These are phyloP conservation scores for Pterocles burchelli DNA, from an alignment of 2,113 vertebrate species.

Conservation along the genomic window DNA sequence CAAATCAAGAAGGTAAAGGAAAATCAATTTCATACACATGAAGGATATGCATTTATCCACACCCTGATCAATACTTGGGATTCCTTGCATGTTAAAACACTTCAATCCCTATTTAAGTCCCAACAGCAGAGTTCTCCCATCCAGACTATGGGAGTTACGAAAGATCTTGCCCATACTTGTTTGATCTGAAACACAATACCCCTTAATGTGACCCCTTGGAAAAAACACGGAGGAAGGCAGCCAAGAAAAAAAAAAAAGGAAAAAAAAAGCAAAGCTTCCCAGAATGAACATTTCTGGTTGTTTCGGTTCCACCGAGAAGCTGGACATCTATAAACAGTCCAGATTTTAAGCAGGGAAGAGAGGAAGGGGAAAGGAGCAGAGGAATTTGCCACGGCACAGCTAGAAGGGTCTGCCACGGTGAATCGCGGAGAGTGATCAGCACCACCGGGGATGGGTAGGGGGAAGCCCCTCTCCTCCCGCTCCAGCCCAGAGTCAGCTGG, in stretches of 20 bases:
- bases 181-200: constrained; percentile 20
- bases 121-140: not conserved
- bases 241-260: not conserved
- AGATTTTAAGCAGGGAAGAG: not conserved
- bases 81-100: not conserved
- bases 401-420: not conserved
- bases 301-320: not conserved
- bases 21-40: not conserved
- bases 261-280: not conserved
- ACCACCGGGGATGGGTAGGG: too few species aligned
- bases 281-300: not conserved
- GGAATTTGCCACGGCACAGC: not conserved
- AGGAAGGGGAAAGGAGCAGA: not conserved
- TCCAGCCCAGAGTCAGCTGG: not conserved
- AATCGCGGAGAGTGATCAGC: not conserved
- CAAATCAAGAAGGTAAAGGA: not conserved
- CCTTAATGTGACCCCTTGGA: constrained; percentile 22
- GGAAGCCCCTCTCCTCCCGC: not conserved
- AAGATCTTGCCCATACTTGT: not conserved
- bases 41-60: not conserved
- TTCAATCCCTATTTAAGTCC: not conserved
- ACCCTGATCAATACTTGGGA: not conserved
- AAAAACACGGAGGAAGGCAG: constrained; percentile 56
- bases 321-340: not conserved
- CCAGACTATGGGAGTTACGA: not conserved